These are phyloP conservation scores for Hypomecis punctinalis DNA, from an alignment of 2,888 invertebrate genomes.

Conservation along the genomic window DNA sequence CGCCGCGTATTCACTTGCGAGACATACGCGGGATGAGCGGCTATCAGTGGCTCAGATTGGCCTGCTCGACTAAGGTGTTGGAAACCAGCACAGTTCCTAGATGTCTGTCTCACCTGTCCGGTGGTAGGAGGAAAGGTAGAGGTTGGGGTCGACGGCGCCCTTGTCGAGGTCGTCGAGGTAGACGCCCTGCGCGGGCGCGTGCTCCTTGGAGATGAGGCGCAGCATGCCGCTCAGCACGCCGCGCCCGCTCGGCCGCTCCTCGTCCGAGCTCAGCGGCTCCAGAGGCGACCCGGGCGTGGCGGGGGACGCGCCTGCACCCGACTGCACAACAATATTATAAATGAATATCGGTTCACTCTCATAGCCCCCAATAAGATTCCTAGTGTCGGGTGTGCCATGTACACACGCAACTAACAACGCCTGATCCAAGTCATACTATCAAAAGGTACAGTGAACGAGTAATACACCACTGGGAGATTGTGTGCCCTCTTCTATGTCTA, in stretches of 20 bases:
- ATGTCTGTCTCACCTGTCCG: slow-evolving; percentile 68
- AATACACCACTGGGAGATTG: too few relatives aligned
- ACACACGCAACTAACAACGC: too few relatives aligned
- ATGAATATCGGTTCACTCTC: too few relatives aligned
- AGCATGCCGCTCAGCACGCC: slow-evolving; percentile 97
- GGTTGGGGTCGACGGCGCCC: slow-evolving; percentile 97
- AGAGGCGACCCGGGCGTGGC: slow-evolving; percentile 67
- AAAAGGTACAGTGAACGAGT: too few relatives aligned
- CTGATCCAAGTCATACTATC: too few relatives aligned
- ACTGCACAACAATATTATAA: slow-evolving; percentile 48
- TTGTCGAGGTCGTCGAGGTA: slow-evolving; percentile 96
- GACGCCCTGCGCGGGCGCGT: slow-evolving; percentile 87
- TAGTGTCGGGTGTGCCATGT: too few relatives aligned
- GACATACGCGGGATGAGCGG: too few relatives aligned
- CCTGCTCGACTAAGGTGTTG: too few relatives aligned
- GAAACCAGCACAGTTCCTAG: neutral
- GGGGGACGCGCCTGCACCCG: slow-evolving; percentile 59
- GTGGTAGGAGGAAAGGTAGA: slow-evolving; percentile 92
- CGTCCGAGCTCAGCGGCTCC: slow-evolving; percentile 80
- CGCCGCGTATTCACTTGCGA: too few relatives aligned
- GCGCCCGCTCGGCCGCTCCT: slow-evolving; percentile 74
- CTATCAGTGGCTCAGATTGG: too few relatives aligned
- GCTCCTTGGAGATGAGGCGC: slow-evolving; percentile 90
- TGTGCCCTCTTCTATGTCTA: too few relatives aligned
- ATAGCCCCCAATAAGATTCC: too few relatives aligned